These are phyloP conservation scores for Dusona sp. DNA, from an alignment of 2,888 invertebrate genomes.

Conservation along the genomic window DNA sequence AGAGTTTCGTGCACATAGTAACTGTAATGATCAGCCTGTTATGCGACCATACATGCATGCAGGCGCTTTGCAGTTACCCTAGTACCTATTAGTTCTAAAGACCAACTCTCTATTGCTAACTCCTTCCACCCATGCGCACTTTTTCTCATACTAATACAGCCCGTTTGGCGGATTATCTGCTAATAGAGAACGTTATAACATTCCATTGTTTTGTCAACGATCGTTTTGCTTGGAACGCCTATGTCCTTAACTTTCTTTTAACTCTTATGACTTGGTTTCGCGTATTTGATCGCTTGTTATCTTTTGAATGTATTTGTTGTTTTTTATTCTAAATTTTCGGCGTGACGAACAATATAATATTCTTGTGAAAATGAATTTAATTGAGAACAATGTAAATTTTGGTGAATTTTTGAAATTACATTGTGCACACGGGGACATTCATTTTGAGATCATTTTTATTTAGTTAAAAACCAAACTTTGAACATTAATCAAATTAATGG, in stretches of 20 bases:
- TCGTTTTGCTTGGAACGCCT: conserved; percentile 14
- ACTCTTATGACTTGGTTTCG: background rate
- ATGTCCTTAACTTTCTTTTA: background rate
- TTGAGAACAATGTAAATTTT: background rate
- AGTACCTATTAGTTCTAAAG: conserved; percentile 53
- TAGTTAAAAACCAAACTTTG: background rate
- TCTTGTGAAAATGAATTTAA: background rate
- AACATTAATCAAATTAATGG: background rate
- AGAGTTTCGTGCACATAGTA: conserved; percentile 50
- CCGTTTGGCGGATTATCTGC: conserved; percentile 35
- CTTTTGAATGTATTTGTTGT: background rate
- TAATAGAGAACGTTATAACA: conserved; percentile 52
- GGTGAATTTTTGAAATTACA: background rate
- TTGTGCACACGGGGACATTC: background rate
- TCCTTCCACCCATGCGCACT: conserved; percentile 16
- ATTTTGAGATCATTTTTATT: background rate
- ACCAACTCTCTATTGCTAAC: conserved; percentile 45
- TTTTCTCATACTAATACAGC: conserved; percentile 26
- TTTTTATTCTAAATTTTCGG: too few species aligned
- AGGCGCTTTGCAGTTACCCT: conserved; percentile 40
- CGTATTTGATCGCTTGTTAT: background rate
- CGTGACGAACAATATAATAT: too few species aligned
- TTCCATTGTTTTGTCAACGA: conserved; percentile 55
- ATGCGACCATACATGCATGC: conserved; percentile 46
- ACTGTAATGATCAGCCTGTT: conserved; percentile 62